Evolutionary conservation across 1,140 invertebrate genomes (phyloP).

Genomic region (Drosophila ananassae): DNA sequence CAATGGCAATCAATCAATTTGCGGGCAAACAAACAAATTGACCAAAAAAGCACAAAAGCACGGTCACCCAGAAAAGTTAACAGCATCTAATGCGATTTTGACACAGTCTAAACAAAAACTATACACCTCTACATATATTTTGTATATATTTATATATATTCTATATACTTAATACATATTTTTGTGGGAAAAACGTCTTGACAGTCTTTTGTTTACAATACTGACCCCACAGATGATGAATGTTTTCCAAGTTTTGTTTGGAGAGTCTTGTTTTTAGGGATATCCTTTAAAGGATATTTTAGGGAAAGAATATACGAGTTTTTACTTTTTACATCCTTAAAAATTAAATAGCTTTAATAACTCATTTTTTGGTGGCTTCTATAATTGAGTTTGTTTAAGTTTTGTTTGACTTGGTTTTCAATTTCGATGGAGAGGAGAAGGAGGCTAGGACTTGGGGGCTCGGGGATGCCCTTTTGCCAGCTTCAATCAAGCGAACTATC

Average conservation of each 20-base stretch:
- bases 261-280: too few relatives aligned
- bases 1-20: conserved; percentile 81
- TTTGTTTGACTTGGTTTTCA: conserved; percentile 53
- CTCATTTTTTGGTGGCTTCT: conserved; percentile 33
- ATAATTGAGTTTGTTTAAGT: conserved; percentile 76
- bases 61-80: conserved; percentile 64
- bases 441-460: background rate
- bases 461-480: conserved; percentile 14
- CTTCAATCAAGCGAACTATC: conserved; percentile 52
- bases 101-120: conserved; percentile 54
- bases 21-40: conserved; percentile 65
- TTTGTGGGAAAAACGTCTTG: conserved; percentile 2
- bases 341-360: background rate
- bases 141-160: background rate
- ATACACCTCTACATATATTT: conserved; percentile 4
- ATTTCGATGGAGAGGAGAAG: conserved; percentile 23
- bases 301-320: background rate
- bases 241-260: too few relatives aligned
- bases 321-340: background rate
- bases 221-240: too few relatives aligned
- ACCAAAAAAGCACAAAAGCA: conserved; percentile 38
- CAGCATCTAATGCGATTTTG: conserved; percentile 81
- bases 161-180: background rate
- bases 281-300: background rate
- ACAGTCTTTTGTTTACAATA: conserved; percentile 53